Evolutionary conservation across 2,113 vertebrate species (phyloP), one percentile per base, ranked within the genome.

Genomic region (Hippocampus mohnikei): DNA sequence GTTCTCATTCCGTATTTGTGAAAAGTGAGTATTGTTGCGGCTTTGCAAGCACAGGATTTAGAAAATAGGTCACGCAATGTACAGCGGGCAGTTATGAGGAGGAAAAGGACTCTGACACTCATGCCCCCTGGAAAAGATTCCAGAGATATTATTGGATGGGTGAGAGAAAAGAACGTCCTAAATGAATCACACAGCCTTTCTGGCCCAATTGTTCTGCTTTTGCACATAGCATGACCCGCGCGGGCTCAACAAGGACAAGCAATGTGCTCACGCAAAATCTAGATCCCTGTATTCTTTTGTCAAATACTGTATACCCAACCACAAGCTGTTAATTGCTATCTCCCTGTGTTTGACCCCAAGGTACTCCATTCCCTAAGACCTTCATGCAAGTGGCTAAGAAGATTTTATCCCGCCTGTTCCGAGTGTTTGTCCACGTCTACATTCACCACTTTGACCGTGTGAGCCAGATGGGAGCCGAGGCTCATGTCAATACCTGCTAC

Each of bases 401-500:
- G 92, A 98, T 99, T 73, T 93, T 99, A 71, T 98, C 97, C 0
- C 94, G 97, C 73, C 94, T 98, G 10, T 99, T 99, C 91, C 94
- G 97, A 0, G 97, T 99, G 68, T 99, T 99, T 21, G 97, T 99
- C 52, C 97, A 99, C 0, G 97, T 98, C 78, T 98, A 99, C 91
- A 98, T 99, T 88, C 97, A 99, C 90, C 97, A 98, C 78, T 99
- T 98, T 0, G 97, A 98, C 88, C 91, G 95, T 1, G 95, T 99
- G 56, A 94, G 93, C 58, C 95, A 96, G 84, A 95, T 98, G 95
- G 96, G 97, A 25, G 96, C 97, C 0, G 97, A 99, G 85, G 97
- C 97, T 8, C 97, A 99, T 0, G 96, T 98, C 62, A 99, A 98
- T 84, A 98, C 97, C 85, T 99, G 97, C 92, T 98, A 98, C 92